A percentile compares a stretch with the other conserved stretches of the same genome.
These are phyloP conservation scores for Sciurus niger DNA, from an alignment of 2,113 vertebrate genomes.

Conservation along the genomic window DNA sequence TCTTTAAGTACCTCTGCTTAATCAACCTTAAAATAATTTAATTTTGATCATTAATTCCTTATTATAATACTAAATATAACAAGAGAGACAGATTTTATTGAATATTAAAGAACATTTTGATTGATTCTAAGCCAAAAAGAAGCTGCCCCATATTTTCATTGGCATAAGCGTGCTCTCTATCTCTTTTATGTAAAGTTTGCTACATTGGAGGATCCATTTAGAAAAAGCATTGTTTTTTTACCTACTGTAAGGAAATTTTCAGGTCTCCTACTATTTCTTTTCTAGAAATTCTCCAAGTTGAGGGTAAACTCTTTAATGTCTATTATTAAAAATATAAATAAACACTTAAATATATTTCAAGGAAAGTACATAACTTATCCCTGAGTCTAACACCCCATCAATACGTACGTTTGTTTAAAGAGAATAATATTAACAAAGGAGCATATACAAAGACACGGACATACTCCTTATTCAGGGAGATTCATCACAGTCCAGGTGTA, in stretches of 20 bases:
- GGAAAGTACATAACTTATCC: background rate
- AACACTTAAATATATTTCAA: background rate
- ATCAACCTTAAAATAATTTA: slow-evolving; percentile 75
- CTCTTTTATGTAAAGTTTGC: background rate
- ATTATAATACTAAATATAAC: slow-evolving; percentile 62
- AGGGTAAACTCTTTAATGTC: background rate
- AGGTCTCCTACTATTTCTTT: background rate
- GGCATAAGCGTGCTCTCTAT: background rate
- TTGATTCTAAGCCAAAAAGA: slow-evolving; percentile 31
- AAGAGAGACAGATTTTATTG: slow-evolving; percentile 27
- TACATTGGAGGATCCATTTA: background rate
- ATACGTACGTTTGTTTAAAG: background rate
- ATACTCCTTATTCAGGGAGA: background rate
- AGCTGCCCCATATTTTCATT: slow-evolving; percentile 26
- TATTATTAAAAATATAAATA: slow-evolving; percentile 41
- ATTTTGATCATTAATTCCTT: slow-evolving; percentile 62
- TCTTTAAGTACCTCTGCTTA: slow-evolving; percentile 55
- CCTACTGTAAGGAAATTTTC: background rate
- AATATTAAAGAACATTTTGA: slow-evolving; percentile 21
- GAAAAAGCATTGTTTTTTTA: background rate
- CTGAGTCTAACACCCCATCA: background rate
- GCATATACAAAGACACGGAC: background rate
- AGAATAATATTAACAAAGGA: background rate
- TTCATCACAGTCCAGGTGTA: background rate
- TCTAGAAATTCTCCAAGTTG: background rate